phyloP scores from a whole-genome alignment of 2,797 vertebrate species.

The Gastrophryne carolinensis region DNA sequence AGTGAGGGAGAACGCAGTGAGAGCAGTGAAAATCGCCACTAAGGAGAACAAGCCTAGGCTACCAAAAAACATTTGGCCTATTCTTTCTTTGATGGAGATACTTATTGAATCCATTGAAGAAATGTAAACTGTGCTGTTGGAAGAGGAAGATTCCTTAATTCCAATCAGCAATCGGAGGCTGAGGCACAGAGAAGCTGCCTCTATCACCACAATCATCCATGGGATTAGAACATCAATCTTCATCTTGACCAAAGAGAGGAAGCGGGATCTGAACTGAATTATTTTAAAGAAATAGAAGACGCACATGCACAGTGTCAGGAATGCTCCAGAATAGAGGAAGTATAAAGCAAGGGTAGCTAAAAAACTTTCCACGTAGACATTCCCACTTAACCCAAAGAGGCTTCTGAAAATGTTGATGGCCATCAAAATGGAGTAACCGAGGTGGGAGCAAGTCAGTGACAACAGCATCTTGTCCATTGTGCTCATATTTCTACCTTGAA shows the following conservation, averaged over 20 bases:
- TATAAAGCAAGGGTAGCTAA: too few relatives aligned
- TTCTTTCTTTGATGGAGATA: too few relatives aligned
- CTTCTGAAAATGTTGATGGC: neutral
- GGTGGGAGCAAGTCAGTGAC: neutral
- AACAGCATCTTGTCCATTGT: neutral
- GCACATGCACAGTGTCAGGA: neutral
- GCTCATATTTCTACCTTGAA: neutral
- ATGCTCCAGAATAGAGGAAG: neutral
- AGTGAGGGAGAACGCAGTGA: neutral
- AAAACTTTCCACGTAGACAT: neutral
- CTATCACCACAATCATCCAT: neutral
- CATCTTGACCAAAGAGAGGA: neutral
- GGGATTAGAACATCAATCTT: neutral
- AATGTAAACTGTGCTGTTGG: neutral
- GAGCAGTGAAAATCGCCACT: too few relatives aligned
- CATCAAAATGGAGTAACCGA: neutral
- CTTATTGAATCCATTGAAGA: neutral
- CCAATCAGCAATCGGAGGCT: neutral
- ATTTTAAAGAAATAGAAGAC: conserved; percentile 6
- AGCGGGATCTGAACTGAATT: neutral
- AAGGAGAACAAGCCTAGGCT: neutral
- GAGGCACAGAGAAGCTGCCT: neutral
- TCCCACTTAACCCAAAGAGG: neutral
- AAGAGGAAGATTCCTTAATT: too few relatives aligned
- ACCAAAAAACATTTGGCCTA: neutral